Percentiles rank a stretch among this genome's conserved stretches.
phyloP scores from a whole-genome alignment of 2,888 invertebrate genomes.

The Drosophila paracracens region DNA sequence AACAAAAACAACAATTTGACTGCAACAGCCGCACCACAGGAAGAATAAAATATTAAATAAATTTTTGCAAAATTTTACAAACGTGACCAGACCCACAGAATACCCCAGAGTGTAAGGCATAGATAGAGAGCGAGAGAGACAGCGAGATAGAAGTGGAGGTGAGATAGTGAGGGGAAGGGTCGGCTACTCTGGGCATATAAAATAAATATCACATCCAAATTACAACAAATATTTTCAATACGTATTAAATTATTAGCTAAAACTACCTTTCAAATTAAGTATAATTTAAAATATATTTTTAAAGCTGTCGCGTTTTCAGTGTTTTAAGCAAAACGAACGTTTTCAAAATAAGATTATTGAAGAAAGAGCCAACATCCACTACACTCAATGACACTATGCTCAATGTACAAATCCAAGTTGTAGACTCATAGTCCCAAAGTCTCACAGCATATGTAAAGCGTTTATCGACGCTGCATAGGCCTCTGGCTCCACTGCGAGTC shows the following conservation, averaged over 20 bases:
- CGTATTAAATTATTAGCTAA: neutral
- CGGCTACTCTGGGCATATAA: neutral
- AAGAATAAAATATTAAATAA: conserved; percentile 75
- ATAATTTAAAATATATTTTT: neutral
- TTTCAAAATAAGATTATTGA: neutral
- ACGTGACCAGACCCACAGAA: conserved; percentile 68
- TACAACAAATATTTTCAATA: neutral
- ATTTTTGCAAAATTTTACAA: conserved; percentile 67
- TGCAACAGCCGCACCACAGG: conserved; percentile 52
- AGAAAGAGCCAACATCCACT: neutral
- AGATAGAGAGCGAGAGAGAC: neutral
- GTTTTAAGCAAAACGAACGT: neutral
- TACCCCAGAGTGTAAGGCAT: conserved; percentile 2
- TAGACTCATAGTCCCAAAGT: conserved; percentile 6
- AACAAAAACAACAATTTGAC: conserved; percentile 40
- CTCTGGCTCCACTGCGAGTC: neutral
- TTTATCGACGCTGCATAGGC: conserved; percentile 31
- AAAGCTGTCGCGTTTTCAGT: neutral
- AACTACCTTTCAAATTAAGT: neutral
- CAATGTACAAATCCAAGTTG: conserved; percentile 16
- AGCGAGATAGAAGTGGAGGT: neutral
- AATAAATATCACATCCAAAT: neutral
- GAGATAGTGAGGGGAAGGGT: neutral
- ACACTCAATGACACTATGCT: neutral
- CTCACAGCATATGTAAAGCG: conserved; percentile 54